Evolutionary conservation across 2,888 invertebrate species (phyloP), one percentile per base, ranked within the genome.

Genomic region (Eupithecia vulgata): DNA sequence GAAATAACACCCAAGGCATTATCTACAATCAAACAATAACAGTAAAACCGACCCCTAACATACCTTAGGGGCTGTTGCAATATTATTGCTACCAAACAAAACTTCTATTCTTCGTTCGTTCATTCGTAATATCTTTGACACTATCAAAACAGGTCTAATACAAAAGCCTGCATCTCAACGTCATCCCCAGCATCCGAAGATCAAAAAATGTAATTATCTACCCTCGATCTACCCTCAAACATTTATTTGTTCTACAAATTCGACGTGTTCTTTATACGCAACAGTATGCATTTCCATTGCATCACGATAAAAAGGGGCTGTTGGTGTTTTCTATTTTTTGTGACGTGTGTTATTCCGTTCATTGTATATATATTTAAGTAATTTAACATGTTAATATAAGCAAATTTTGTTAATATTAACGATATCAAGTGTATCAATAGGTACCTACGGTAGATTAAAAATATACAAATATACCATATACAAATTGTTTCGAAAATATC

Each of bases 141-240:
- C 91, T 92, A 93, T 91, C 91, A 85, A 86, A 88, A 90, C 89
- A 89, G 81, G 84, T 85, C 81, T 72, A 78, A 81, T 79, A 91
- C 89, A 90, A 89, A 87, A 84, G 79, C 81, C 61, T 68, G 64
- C 70, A 72, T 70, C 79, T 75, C 82, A 85, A 89, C 88, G 90
- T 88, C 91, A 89, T 86, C 91, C 91, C 91, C 90, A 84, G 86
- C 84, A 85, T 87, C 85, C 87, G 88, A 89, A 93, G 93, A 93
- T 94, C 93, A 94, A 94, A 92, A 94, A 94, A 94, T 94, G 94
- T 93, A 94, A 94, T 94, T 94, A 94, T 94, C 94, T 92, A 91
- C 94, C 94, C 94, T 88, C 88, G 91, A 94, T 94, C 94, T 93
- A 92, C 94, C 94, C 92, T 90, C 91, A 91, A 93, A 90, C 91